phyloP scores from a whole-genome alignment of 2,797 vertebrate species.

The Gobionotothen gibberifrons region DNA sequence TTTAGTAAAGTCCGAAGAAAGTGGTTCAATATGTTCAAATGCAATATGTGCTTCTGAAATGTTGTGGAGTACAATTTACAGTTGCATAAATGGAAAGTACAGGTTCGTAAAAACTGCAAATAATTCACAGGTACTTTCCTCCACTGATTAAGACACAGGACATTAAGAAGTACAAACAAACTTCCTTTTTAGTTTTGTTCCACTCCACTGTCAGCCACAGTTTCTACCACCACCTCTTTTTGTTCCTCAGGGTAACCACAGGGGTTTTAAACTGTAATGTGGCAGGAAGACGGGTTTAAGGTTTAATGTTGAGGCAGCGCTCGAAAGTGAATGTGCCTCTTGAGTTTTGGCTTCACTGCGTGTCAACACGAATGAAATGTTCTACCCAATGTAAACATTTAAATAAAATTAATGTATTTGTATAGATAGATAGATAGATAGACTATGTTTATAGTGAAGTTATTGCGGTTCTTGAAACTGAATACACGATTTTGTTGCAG shows the following conservation, averaged over 20 bases:
- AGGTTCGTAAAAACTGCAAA: background rate
- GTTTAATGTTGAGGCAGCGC: background rate
- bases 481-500: background rate
- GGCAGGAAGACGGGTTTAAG: background rate
- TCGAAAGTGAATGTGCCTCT: background rate
- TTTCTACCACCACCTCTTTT: background rate
- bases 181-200: background rate
- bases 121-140: background rate
- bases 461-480: background rate
- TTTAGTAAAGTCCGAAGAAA: too few relatives aligned
- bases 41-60: background rate
- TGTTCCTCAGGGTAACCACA: background rate
- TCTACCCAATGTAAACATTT: background rate
- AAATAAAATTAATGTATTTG: background rate
- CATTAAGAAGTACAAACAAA: background rate
- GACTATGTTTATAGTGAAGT: background rate
- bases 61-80: background rate
- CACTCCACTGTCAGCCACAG: background rate
- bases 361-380: background rate
- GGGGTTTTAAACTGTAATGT: background rate
- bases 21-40: background rate
- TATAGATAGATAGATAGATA: too few relatives aligned
- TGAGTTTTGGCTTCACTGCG: background rate
- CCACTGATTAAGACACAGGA: background rate
- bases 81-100: slow-evolving; percentile 5